Evolutionary conservation across 2,113 vertebrate species (phyloP).

Genomic region (Brienomyrus longianalis): DNA sequence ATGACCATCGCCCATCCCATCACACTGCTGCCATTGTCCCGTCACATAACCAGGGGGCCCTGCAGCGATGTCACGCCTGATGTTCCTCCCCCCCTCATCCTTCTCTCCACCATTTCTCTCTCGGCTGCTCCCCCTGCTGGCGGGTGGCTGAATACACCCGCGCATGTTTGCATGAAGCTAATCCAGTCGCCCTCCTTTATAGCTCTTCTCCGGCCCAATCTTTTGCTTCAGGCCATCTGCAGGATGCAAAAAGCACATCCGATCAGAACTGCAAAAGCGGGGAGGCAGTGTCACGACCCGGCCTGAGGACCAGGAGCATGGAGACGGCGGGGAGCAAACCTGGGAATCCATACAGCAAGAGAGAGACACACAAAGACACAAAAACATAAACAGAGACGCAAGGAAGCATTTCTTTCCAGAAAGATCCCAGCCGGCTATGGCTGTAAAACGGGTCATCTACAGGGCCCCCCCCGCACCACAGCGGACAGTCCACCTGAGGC

Average conservation of each 20-base stretch:
- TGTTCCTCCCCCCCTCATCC: neutral
- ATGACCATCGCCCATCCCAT: no score
- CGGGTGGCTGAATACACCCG: neutral
- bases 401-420: neutral
- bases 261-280: constrained; percentile 29
- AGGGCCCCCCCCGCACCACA: neutral
- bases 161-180: constrained; percentile 24
- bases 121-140: neutral
- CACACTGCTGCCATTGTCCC: no score
- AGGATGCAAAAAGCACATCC: constrained; percentile 45
- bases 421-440: neutral
- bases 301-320: neutral
- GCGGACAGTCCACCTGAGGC: constrained; percentile 13
- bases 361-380: constrained; percentile 1
- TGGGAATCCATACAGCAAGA: neutral
- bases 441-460: neutral
- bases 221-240: constrained; percentile 58
- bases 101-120: neutral
- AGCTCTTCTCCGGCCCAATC: constrained; percentile 47
- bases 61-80: neutral
- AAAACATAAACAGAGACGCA: neutral
- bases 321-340: neutral
- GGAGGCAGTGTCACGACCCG: neutral
- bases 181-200: constrained; percentile 53
- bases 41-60: constrained; percentile 43